phyloP scores from a whole-genome alignment of 2,888 invertebrate genomes.

The Calliphora vomitoria region DNA sequence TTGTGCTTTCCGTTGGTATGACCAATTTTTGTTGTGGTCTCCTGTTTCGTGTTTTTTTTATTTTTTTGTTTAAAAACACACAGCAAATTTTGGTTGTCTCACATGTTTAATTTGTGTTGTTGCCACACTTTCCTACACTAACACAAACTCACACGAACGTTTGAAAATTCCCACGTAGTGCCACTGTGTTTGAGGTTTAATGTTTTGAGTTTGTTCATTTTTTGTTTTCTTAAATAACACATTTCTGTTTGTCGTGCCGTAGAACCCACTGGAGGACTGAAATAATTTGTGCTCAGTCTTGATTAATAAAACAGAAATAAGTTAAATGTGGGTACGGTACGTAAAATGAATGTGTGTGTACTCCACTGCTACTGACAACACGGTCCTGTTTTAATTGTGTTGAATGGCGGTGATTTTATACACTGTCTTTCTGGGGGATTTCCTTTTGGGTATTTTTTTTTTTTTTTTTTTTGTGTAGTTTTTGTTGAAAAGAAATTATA shows the following conservation, averaged over 20 bases:
- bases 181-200: neutral
- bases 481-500: neutral
- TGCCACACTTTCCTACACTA: neutral
- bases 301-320: neutral
- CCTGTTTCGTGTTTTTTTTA: constrained; percentile 3
- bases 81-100: constrained; percentile 3
- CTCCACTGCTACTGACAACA: neutral
- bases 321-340: constrained; percentile 20
- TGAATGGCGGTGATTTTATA: neutral
- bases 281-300: constrained; percentile 29
- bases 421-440: neutral
- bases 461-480: neutral
- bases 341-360: neutral
- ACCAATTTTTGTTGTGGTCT: constrained; percentile 33
- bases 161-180: neutral
- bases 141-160: neutral
- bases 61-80: constrained; percentile 5
- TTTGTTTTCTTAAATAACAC: too few relatives aligned
- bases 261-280: constrained; percentile 2
- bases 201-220: neutral
- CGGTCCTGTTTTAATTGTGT: constrained; percentile 16
- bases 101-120: constrained; percentile 22
- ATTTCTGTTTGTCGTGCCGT: neutral
- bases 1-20: neutral
- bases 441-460: neutral